Evolutionary conservation across 2,888 invertebrate species (phyloP), one percentile per base, ranked within the genome.

Genomic region (Aphodius sticticus): DNA sequence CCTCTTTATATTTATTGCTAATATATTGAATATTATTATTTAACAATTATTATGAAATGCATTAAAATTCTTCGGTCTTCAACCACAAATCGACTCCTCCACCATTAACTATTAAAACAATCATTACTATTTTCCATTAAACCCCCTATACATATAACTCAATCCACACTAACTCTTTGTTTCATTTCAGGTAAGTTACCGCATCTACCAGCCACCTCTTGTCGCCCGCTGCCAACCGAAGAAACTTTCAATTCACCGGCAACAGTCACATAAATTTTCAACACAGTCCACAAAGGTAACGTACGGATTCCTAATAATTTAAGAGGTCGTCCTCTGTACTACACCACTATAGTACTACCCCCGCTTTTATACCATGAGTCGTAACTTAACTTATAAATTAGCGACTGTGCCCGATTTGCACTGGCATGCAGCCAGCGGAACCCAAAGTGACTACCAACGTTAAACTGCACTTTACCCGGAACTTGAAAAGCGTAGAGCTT

Each of bases 401-500:
- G 79, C 79, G 69, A 74, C 77, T 69, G 77, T 72, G 36, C 12
- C 37, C 74, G 36, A 74, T n/a, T 36, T 37, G 74, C 26, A 26
- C 26, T 1, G 26, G 26, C 26, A 26, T 3, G 26, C 53, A 53
- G 53, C 1, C 53, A 53, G 53, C 74, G 74, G 74, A 37, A 36
- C 74, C 36, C 74, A 75, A 76, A 81, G 79, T 79, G 81, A 79
- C 81, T 81, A 79, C 81, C 53, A 53, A 77, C 76, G 79, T 79
- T 81, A 81, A 81, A 81, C 77, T 81, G 78, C 81, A 81, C 81
- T 81, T 81, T 77, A 81, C 77, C 81, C 74, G 81, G 79, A 81
- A 79, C 79, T 81, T 81, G 79, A 79, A 75, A 16, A 69, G 78
- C 69, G 74, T 69, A 78, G 77, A 37, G 53, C 69, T 26, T 26